These are phyloP conservation scores for Rachycentron canadum DNA, from an alignment of 2,797 vertebrate genomes.

Conservation along the genomic window DNA sequence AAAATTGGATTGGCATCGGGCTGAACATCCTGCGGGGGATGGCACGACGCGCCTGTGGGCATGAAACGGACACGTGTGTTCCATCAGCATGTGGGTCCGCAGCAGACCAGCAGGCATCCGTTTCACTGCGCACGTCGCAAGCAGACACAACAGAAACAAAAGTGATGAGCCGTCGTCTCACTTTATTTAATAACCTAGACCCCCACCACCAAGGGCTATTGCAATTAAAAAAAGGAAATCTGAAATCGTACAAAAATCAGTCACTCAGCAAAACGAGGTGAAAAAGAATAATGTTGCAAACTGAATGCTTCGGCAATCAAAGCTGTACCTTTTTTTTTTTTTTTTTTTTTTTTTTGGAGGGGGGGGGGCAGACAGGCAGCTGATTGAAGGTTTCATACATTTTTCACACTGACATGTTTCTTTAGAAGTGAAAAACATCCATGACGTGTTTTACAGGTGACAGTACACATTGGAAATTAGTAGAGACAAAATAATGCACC, in stretches of 20 bases:
- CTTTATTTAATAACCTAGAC: constrained; percentile 71
- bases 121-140: background rate
- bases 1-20: constrained; percentile 27
- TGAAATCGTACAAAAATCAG: constrained; percentile 57
- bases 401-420: constrained; percentile 41
- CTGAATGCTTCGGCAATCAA: constrained; percentile 17
- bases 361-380: background rate
- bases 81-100: background rate
- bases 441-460: constrained; percentile 6
- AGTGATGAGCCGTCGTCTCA: constrained; percentile 31
- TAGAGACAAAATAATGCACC: constrained; percentile 31
- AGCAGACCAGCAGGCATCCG: background rate
- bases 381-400: constrained; percentile 15
- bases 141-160: background rate
- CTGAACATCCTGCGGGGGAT: constrained; percentile 1
- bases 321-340: constrained; percentile 22
- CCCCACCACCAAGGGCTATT: constrained; percentile 63
- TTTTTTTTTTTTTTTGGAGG: too few species aligned
- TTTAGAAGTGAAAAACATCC: background rate
- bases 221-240: constrained; percentile 48
- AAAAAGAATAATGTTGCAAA: constrained; percentile 34
- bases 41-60: background rate
- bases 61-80: background rate
- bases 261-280: constrained; percentile 22
- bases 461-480: constrained; percentile 13